Percentiles rank a stretch among this genome's conserved stretches.
These are phyloP conservation scores for Dendrocincla fuliginosa DNA, from an alignment of 2,797 vertebrate genomes.

Conservation along the genomic window DNA sequence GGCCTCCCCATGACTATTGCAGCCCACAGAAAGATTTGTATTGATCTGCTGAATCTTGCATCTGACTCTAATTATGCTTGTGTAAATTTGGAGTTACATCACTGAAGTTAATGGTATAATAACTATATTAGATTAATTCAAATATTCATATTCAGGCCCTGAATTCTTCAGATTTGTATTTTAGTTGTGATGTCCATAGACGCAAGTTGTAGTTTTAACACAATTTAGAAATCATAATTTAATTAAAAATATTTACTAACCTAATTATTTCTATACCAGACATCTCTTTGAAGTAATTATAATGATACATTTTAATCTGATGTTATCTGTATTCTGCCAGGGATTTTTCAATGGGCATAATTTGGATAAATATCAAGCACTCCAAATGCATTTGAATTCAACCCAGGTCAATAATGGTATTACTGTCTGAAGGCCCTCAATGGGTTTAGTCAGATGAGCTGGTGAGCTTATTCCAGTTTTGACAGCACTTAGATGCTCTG, in stretches of 20 bases:
- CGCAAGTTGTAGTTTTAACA: constrained; percentile 53
- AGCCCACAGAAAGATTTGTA: constrained; percentile 24
- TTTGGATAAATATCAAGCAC: constrained; percentile 71
- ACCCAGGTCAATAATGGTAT: constrained; percentile 70
- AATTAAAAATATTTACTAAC: constrained; percentile 71
- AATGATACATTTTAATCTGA: constrained; percentile 68
- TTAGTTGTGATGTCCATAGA: not conserved
- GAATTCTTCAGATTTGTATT: constrained; percentile 30
- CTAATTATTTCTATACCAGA: constrained; percentile 61
- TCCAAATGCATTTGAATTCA: constrained; percentile 70
- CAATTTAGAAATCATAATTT: constrained; percentile 59
- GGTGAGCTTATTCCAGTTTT: constrained; percentile 51
- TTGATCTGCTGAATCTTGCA: constrained; percentile 40
- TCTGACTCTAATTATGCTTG: constrained; percentile 20
- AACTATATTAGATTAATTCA: constrained; percentile 47
- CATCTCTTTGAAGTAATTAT: constrained; percentile 65
- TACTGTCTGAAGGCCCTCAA: constrained; percentile 54
- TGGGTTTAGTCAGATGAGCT: constrained; percentile 54
- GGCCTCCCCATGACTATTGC: not conserved
- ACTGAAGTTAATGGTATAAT: constrained; percentile 42
- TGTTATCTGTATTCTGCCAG: constrained; percentile 69
- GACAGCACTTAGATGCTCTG: constrained; percentile 36
- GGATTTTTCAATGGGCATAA: constrained; percentile 66
- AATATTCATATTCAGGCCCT: constrained; percentile 20
- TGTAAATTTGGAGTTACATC: constrained; percentile 58